Base-by-base conservation (phyloP, 2,888 invertebrate genomes). In the Temnothorax rugatulus region DNA sequence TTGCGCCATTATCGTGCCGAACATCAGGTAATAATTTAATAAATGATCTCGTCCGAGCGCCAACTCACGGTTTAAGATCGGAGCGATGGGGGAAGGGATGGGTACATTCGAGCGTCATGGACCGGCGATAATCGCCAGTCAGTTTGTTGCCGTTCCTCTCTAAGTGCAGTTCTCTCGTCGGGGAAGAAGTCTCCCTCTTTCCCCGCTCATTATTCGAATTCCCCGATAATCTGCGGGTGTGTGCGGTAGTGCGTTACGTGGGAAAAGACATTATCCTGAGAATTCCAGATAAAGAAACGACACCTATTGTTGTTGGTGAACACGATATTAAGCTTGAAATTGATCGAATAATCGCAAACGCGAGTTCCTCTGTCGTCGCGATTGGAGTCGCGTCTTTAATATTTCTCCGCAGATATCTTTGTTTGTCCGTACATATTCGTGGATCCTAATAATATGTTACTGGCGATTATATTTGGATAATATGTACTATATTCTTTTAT, bases 71-170 rank as follows among this genome's bases (percentile, higher is more conserved):
- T 4, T 34, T 15, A 15, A 18, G 21, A 75, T 21, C 63, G 75
- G 68, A 57, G 34, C 4, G 61, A 2, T 5, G 9, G 50, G n/a
- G 74, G 47, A 25, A 52, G 79, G 54, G 69, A 77, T 54, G 57
- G 15, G 4, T 29, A 34, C 11, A 57, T 41, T 57, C 79, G 34
- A 66, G 18, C 64, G 64, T 21, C 50, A 0, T 76, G 76, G 76
- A 76, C 76, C 76, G 50, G 21, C 64, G 21, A 38, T 64, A 41
- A 64, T 38, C 64, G 50, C 21, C 57, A n/a, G 79, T 57, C 79
- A 79, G 77, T 77, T n/a, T n/a, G 54, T 68, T 57, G 68, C 68
- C 44, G 68, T 69, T 47, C 57, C 57, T 44, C 57, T 9, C 15
- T 21, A 25, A 18, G 66, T 9, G 54, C 54, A 29, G 54, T 68